Evolutionary conservation across 2,888 invertebrate species (phyloP), one percentile per base, ranked within the genome.

Genomic region (Polymixis flavicincta): DNA sequence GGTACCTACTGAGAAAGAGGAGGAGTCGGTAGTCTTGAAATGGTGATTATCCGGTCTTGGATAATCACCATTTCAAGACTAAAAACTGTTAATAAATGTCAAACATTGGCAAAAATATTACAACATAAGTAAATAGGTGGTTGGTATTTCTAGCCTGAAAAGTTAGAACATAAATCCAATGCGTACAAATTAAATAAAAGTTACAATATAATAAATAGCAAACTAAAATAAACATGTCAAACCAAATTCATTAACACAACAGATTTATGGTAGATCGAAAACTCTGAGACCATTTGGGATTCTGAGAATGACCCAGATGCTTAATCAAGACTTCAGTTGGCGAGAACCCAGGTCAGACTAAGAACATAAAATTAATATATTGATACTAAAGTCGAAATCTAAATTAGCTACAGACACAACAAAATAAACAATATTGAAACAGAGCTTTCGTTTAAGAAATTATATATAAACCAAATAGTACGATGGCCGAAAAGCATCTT

Each of bases 341-440:
- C 86, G 73, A 81, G 63, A 77, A 72, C 69, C 60, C 74, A 84
- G 68, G 57, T 75, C 65, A 80, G 74, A 54, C 60, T 59, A 59
- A 73, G 59, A 77, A 70, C 60, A 77, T 80, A 76, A 84, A 86
- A 71, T 57, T 54, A 78, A 84, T 77, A 76, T 74, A 80, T 78
- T 61, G 71, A 60, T 63, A 71, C 76, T 79, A 84, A 84, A 82
- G 59, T 76, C 48, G 25, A 80, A 86, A 83, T 74, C 60, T 22
- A 76, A 79, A 80, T 83, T 28, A 78, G n/a, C 67, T 54, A 50
- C 65, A 76, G 77, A 80, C 73, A 69, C 55, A 75, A 67, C 37
- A 64, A 84, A 79, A 77, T 86, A 79, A 82, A 84, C 76, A 78
- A 69, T 57, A 25, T 42, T 64, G 52, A 61, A 85, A 73, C 71